These are phyloP conservation scores for Chrysochloris asiatica DNA, from an alignment of 2,113 vertebrate species.

Conservation along the genomic window DNA sequence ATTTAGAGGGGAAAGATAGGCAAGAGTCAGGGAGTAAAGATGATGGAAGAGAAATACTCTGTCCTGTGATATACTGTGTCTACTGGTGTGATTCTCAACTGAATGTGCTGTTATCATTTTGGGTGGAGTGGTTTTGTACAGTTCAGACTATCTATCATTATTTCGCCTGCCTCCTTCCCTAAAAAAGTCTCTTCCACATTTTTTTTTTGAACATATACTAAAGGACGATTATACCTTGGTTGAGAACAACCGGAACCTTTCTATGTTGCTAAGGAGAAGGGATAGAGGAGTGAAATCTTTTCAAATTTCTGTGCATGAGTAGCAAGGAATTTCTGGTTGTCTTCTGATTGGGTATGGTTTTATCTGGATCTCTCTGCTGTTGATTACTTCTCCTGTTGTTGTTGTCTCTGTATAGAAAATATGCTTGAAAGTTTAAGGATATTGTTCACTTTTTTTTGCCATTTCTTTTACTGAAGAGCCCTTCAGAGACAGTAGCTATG, in stretches of 20 bases:
- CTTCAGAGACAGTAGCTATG: neutral
- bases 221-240: neutral
- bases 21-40: neutral
- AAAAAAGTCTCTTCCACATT: neutral
- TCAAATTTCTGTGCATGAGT: neutral
- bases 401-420: neutral
- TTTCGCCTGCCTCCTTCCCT: rapidly evolving
- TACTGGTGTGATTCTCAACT: neutral
- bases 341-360: neutral
- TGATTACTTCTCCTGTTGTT: neutral
- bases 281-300: neutral
- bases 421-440: neutral
- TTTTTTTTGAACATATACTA: neutral
- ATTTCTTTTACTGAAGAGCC: neutral
- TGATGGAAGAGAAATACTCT: neutral
- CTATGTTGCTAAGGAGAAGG: neutral
- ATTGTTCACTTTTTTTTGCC: neutral
- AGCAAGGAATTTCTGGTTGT: neutral
- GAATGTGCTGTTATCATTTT: neutral
- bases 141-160: constrained; percentile 15
- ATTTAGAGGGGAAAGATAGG: neutral
- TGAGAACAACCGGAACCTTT: neutral
- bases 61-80: neutral
- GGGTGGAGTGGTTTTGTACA: neutral
- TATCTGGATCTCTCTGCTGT: neutral